Evolutionary conservation across 1,140 invertebrate genomes (phyloP), one percentile per base, ranked within the genome.

Genomic region (Bombus breviceps): DNA sequence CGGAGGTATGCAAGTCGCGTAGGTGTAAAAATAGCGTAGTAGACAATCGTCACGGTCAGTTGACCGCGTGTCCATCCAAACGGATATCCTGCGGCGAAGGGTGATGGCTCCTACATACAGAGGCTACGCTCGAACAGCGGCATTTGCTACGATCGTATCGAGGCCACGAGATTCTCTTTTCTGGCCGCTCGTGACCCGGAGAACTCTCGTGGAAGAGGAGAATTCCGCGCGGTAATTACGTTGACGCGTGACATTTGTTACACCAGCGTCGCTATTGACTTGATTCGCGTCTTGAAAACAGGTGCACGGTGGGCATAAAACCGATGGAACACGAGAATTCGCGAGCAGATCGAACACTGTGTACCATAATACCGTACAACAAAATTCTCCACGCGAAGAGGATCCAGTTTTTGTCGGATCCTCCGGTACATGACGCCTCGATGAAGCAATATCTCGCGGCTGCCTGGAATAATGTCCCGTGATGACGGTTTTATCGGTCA

Each of bases 361-460:
- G 13, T 66, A n/a, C 62, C n/a, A 32, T 32, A 34, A 62, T 66
- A 34, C 32, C n/a, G 64, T 66, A 15, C n/a, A 69, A 39, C 68
- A 37, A 69, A 69, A 69, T 69, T 69, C 37, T 28, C 68, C 68
- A 1, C 68, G 34, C 41, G 76, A 69, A 10, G 53, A 75, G 59
- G 62, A 39, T 78, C 77, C 18, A n/a, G 66, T 81, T 86, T 88
- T 88, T 79, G 69, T 37, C n/a, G 22, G 2, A 18, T 22, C 15
- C 41, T n/a, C 57, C 68, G 53, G 28, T 41, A 77, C 59, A 39
- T 37, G 77, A 71, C 22, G 53, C 72, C n/a, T 72, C 82, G 82
- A 78, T 78, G 86, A 88, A 88, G 86, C 82, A 78, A 88, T 89
- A 69, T 81, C 83, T 83, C 88, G 80, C 85, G 85, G 74, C 78